These are phyloP conservation scores for Lepidostoma basale DNA, from an alignment of 1,140 invertebrate genomes.

Conservation along the genomic window DNA sequence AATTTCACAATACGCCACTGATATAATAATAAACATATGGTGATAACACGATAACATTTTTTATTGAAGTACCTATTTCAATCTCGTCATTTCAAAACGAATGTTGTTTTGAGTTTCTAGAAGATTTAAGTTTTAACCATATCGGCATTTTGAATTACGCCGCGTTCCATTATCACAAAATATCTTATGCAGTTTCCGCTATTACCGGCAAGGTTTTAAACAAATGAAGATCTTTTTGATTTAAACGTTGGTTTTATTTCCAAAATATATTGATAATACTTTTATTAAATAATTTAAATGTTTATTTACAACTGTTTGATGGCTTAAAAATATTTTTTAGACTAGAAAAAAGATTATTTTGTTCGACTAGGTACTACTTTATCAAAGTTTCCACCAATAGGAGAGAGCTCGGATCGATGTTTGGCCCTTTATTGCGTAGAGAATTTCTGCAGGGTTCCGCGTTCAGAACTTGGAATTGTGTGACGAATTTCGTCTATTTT, in stretches of 20 bases:
- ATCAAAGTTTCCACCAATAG: constrained; percentile 34
- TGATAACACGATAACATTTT: too few species aligned
- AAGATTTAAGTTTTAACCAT: too few species aligned
- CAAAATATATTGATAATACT: too few species aligned
- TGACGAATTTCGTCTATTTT: constrained; percentile 62
- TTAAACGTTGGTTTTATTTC: too few species aligned
- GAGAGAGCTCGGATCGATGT: constrained; percentile 64
- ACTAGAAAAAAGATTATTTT: neutral
- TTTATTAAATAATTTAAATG: too few species aligned
- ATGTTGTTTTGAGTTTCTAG: too few species aligned
- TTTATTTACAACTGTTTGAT: neutral
- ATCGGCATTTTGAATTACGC: too few species aligned
- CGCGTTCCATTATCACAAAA: too few species aligned
- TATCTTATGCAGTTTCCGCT: constrained; percentile 3
- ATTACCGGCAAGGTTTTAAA: neutral
- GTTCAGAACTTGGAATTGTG: constrained; percentile 66
- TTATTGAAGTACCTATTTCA: too few species aligned
- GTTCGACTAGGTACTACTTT: constrained; percentile 15
- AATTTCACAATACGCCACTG: too few species aligned
- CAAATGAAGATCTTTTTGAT: neutral
- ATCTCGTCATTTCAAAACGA: too few species aligned
- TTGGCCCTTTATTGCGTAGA: constrained; percentile 64
- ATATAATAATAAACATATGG: too few species aligned
- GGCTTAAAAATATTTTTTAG: neutral
- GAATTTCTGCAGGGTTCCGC: constrained; percentile 66